phyloP scores from a whole-genome alignment of 2,113 vertebrate species.

The Eulemur macaco region DNA sequence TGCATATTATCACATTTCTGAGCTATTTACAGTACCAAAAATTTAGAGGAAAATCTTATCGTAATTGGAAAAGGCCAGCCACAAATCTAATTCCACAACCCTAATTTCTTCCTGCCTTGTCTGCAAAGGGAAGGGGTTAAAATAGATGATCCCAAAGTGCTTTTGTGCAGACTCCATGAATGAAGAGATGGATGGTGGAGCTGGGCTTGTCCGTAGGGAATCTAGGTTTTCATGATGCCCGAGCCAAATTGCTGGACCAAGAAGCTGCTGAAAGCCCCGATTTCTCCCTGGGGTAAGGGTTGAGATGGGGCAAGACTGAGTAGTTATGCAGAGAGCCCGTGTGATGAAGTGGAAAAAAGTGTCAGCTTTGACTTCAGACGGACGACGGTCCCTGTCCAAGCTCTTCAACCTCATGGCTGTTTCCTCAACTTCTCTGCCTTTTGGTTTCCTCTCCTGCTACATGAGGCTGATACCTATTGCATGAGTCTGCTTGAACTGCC shows the following conservation, averaged over 20 bases:
- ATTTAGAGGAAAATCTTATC: background rate
- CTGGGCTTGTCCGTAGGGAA: background rate
- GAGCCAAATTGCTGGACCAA: background rate
- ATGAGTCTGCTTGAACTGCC: background rate
- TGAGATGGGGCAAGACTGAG: background rate
- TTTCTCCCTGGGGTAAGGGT: background rate
- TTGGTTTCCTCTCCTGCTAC: background rate
- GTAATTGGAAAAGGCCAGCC: background rate
- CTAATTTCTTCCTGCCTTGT: background rate
- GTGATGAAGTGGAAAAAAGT: background rate
- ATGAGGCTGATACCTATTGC: background rate
- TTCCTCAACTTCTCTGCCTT: background rate
- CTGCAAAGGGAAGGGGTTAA: background rate
- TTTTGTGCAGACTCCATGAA: background rate
- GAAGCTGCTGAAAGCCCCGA: slow-evolving; percentile 13
- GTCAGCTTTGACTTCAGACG: background rate
- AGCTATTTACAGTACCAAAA: background rate
- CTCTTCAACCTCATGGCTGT: background rate
- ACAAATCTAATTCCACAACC: background rate
- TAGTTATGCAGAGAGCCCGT: background rate
- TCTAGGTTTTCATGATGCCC: background rate
- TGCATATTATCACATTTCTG: background rate
- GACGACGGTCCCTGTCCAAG: background rate
- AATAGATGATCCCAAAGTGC: background rate
- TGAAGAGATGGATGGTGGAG: background rate